Evolutionary conservation across 2,888 invertebrate genomes (phyloP).

Genomic region (Ametastegia equiseti): DNA sequence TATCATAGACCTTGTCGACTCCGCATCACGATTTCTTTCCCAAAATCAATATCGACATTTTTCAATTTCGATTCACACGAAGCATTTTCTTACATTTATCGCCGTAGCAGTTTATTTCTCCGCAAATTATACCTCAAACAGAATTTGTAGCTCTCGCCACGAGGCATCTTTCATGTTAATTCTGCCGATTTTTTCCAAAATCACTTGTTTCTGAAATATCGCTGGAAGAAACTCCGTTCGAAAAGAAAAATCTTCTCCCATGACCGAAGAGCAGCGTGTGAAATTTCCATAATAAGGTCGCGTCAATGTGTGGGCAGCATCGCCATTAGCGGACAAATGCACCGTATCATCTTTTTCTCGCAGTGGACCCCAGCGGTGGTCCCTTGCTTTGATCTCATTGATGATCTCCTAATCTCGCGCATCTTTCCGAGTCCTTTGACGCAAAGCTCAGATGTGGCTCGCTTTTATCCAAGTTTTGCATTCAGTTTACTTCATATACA

Average conservation of each 20-base stretch:
- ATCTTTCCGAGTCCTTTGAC: conserved; percentile 40
- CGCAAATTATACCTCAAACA: neutral
- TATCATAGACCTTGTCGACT: neutral
- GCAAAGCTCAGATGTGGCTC: conserved; percentile 23
- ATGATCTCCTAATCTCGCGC: conserved; percentile 11
- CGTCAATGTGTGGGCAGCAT: neutral
- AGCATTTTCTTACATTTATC: neutral
- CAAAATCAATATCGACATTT: neutral
- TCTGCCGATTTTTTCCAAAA: neutral
- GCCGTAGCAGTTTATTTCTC: neutral
- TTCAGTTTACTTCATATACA: neutral
- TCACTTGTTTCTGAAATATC: neutral
- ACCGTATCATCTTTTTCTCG: conserved; percentile 18
- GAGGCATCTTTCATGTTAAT: neutral
- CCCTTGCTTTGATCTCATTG: conserved; percentile 34
- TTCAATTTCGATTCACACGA: neutral
- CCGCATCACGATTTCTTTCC: neutral
- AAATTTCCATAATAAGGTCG: neutral
- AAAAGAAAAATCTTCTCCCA: neutral
- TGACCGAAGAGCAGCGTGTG: neutral
- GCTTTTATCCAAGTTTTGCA: neutral
- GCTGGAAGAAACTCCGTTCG: neutral
- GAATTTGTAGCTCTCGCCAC: neutral
- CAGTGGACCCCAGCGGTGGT: neutral
- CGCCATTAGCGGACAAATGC: conserved; percentile 23